A percentile compares a stretch with the other conserved stretches of the same genome.
Conservation (phyloP, 2,888 invertebrate species). For the Myopa tessellatipennis region DNA sequence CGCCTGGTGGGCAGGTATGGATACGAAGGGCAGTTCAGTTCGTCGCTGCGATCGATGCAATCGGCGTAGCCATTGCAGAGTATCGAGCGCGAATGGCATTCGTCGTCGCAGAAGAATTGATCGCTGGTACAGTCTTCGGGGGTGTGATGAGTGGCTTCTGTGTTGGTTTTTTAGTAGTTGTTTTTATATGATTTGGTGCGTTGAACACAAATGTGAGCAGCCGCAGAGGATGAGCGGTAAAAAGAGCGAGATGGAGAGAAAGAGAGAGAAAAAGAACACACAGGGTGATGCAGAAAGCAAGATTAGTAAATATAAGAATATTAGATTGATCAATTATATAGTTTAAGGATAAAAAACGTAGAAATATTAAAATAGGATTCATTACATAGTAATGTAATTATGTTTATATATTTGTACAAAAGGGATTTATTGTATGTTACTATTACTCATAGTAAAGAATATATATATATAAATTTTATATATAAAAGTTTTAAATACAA, state of each 20-base stretch:
- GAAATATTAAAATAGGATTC: not conserved
- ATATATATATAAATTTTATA: too few relatives aligned
- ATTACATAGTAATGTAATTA: not conserved
- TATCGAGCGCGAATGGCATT: conserved; percentile 73
- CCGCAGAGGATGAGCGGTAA: conserved; percentile 27
- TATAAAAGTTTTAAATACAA: too few relatives aligned
- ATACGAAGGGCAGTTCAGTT: conserved; percentile 62
- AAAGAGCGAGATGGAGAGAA: conserved; percentile 13
- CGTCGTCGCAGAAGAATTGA: conserved; percentile 72
- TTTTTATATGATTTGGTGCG: conserved; percentile 28
- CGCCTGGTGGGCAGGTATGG: conserved; percentile 47
- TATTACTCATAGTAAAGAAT: too few relatives aligned
- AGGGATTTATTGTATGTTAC: too few relatives aligned
- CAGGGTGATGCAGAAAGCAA: conserved; percentile 13
- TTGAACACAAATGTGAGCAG: conserved; percentile 4
- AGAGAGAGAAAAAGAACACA: conserved; percentile 23
- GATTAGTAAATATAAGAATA: conserved; percentile 29
- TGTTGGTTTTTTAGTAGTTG: not conserved
- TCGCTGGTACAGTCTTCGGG: conserved; percentile 62
- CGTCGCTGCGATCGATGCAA: conserved; percentile 75
- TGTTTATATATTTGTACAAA: not conserved
- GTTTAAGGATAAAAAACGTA: not conserved
- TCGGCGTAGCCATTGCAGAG: conserved; percentile 74
- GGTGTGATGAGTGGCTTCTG: conserved; percentile 56
- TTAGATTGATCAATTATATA: not conserved